Evolutionary conservation across 2,113 vertebrate genomes (phyloP), one percentile per base, ranked within the genome.

Genomic region (Otus sunia): DNA sequence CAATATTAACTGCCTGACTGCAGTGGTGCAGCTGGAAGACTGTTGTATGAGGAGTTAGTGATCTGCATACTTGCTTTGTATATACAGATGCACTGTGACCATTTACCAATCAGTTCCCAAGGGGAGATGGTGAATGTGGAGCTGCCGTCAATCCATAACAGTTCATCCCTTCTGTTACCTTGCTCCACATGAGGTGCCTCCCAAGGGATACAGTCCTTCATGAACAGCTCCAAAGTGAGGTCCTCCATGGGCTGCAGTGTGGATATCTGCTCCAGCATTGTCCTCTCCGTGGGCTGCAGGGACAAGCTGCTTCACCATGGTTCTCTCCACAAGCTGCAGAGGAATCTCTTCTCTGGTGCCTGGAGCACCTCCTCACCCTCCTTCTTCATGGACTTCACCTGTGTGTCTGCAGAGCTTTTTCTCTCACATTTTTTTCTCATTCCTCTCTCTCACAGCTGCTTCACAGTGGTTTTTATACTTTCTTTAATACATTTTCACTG

Each of bases 211-310:
- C 18, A 91, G 25, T 14, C 19, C 22, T 66, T 66, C 67, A 30
- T 1, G 4, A 84, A 25, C 15, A 0, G 0, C 41, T 60, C n/a
- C 23, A 10, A 9, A 1, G 1, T 18, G 23, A 5, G 5, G 37
- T 62, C 37, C 12, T 75, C 30, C 68, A 18, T 6, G 8, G 30
- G 20, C 47, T 60, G 23, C 29, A 39, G 7, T 21, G 29, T 30
- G 29, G 10, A 21, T 10, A 37, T 63, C 30, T 58, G 12, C 22
- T 72, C 43, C 58, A 78, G 7, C 0, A 0, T 20, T 18, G 37
- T 30, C 15, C 8, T 32, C 12, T 53, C 52, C 15, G 11, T 12
- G 13, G 16, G 23, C 16, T 62, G 10, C 37, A 68, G 34, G 7
- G 19, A 60, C 20, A 59, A 74, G 7, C 12, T 75, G 8, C 11